Percentiles rank a stretch among this genome's conserved stretches.
Conservation (phyloP, 92 coral and sea anemone species). For the Epizoanthus stellaris region DNA sequence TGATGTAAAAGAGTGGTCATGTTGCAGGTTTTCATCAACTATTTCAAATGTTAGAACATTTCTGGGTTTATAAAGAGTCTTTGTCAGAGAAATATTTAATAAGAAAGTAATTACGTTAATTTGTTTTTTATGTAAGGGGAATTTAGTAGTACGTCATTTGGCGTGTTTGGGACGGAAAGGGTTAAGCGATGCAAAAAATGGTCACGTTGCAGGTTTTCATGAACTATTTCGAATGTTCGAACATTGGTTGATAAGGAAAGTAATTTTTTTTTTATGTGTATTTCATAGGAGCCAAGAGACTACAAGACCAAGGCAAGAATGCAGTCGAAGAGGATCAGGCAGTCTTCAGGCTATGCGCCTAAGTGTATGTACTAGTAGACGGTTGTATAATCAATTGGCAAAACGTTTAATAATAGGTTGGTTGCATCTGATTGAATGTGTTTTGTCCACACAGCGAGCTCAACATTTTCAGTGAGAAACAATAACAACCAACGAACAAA, state of each 20-base stretch:
- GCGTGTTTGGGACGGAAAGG: no score
- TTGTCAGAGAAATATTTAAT: no score
- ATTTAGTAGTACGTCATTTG: no score
- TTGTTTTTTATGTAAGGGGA: no score
- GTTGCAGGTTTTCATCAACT: no score
- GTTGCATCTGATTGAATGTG: neutral
- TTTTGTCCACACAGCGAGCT: slow-evolving; percentile 55
- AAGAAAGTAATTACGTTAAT: no score
- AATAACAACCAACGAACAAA: slow-evolving; percentile 47
- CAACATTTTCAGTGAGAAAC: slow-evolving; percentile 69
- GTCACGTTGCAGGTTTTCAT: no score
- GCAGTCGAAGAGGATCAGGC: slow-evolving; percentile 70
- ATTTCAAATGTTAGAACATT: no score
- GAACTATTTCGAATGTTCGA: no score
- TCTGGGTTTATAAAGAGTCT: no score
- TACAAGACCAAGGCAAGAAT: slow-evolving; percentile 63
- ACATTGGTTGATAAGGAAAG: neutral
- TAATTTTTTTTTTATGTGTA: neutral
- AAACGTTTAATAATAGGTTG: neutral
- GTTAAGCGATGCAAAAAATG: no score
- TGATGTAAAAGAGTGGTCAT: no score
- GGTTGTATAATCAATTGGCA: neutral
- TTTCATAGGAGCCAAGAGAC: slow-evolving; percentile 62
- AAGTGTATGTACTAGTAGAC: slow-evolving; percentile 30
- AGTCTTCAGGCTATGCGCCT: slow-evolving; percentile 53